Evolutionary conservation across 1,140 invertebrate genomes (phyloP).

Genomic region (Palaemon carinicauda): DNA sequence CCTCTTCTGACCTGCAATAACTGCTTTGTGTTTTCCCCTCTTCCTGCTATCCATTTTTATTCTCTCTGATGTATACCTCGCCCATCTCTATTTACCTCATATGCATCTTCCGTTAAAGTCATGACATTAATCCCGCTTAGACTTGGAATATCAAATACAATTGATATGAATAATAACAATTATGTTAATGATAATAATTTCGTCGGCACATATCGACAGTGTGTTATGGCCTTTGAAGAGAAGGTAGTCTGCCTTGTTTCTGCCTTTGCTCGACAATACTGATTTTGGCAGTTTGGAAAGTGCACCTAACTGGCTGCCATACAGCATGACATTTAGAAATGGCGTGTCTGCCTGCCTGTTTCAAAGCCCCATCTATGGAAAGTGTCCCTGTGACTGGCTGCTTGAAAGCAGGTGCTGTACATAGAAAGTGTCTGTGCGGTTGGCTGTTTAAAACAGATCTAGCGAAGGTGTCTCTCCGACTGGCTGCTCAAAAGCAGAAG

Average conservation of each 20-base stretch:
- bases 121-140: not conserved
- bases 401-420: too few relatives aligned
- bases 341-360: too few relatives aligned
- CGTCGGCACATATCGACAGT: constrained; percentile 31
- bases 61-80: not conserved
- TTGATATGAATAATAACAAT: not conserved
- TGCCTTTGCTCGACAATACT: not conserved
- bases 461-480: too few relatives aligned
- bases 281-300: not conserved
- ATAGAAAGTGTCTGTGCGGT: too few relatives aligned
- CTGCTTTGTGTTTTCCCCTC: not conserved
- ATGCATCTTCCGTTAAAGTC: not conserved
- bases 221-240: constrained; percentile 5
- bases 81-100: not conserved
- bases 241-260: constrained; percentile 16
- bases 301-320: too few relatives aligned
- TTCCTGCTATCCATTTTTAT: not conserved
- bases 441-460: too few relatives aligned
- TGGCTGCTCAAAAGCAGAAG: too few relatives aligned
- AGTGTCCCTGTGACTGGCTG: too few relatives aligned
- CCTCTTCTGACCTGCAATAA: constrained; percentile 56
- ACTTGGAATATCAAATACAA: not conserved
- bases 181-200: not conserved
- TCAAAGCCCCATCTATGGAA: too few relatives aligned
- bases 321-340: too few relatives aligned